phyloP scores from a whole-genome alignment of 2,888 invertebrate genomes.

The Nomada fabriciana region DNA sequence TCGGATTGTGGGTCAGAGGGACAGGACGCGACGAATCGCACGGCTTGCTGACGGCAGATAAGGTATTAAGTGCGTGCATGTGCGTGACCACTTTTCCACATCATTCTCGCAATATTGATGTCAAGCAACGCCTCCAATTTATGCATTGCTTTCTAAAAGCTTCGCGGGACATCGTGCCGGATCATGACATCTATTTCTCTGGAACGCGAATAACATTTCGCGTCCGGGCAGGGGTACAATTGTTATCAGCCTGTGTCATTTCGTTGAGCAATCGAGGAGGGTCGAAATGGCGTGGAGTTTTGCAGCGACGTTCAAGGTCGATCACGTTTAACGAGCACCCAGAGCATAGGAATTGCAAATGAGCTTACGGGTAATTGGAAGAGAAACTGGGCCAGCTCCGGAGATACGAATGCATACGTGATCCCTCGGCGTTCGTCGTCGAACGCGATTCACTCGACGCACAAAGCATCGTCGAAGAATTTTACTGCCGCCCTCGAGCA shows the following conservation, averaged over 20 bases:
- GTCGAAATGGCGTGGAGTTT: background rate
- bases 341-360: constrained; percentile 26
- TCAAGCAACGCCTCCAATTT: background rate
- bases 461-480: background rate
- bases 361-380: background rate
- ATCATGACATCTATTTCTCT: no score
- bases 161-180: no score
- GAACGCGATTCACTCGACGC: background rate
- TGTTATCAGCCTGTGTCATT: background rate
- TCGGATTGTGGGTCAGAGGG: constrained; percentile 35
- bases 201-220: no score
- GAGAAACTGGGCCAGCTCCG: constrained; percentile 32
- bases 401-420: background rate
- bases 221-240: background rate
- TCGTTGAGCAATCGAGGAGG: background rate
- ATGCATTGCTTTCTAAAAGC: no score
- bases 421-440: background rate
- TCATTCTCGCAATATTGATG: background rate
- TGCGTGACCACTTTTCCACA: background rate
- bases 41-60: constrained; percentile 31
- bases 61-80: constrained; percentile 21
- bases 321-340: constrained; percentile 18
- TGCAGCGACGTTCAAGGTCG: constrained; percentile 19
- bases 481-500: background rate
- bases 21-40: constrained; percentile 25